phyloP scores from a whole-genome alignment of 2,113 vertebrate genomes.

The Lamprologus lemairii region DNA sequence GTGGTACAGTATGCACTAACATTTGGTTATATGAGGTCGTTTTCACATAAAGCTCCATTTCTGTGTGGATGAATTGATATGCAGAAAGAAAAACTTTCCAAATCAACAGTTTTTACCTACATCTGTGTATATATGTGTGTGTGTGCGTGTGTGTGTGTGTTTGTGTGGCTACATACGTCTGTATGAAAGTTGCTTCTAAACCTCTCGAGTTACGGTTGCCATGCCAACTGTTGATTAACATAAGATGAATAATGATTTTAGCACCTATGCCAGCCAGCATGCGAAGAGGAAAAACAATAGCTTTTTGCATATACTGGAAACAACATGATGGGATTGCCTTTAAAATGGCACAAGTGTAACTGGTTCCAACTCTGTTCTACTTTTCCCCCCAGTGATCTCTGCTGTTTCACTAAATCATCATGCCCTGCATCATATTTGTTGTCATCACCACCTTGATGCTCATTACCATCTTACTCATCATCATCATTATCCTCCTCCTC shows the following conservation, averaged over 20 bases:
- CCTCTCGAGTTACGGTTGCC: slow-evolving; percentile 17
- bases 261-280: neutral
- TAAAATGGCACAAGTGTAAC: slow-evolving; percentile 13
- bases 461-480: neutral
- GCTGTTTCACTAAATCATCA: slow-evolving; percentile 16
- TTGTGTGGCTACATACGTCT: neutral
- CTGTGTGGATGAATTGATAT: neutral
- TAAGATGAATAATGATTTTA: slow-evolving; percentile 20
- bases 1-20: neutral
- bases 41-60: neutral
- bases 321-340: neutral
- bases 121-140: neutral
- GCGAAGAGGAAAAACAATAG: neutral
- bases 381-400: slow-evolving; percentile 28
- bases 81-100: neutral
- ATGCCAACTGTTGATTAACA: slow-evolving; percentile 40
- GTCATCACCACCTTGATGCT: slow-evolving; percentile 17
- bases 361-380: slow-evolving; percentile 11
- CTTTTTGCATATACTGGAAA: neutral
- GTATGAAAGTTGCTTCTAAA: neutral
- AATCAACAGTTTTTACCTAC: neutral
- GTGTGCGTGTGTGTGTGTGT: neutral
- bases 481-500: neutral
- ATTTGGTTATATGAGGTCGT: neutral
- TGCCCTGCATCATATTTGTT: slow-evolving; percentile 17